Conservation (phyloP, 2,113 vertebrate species). For the Eubucco bourcierii region DNA sequence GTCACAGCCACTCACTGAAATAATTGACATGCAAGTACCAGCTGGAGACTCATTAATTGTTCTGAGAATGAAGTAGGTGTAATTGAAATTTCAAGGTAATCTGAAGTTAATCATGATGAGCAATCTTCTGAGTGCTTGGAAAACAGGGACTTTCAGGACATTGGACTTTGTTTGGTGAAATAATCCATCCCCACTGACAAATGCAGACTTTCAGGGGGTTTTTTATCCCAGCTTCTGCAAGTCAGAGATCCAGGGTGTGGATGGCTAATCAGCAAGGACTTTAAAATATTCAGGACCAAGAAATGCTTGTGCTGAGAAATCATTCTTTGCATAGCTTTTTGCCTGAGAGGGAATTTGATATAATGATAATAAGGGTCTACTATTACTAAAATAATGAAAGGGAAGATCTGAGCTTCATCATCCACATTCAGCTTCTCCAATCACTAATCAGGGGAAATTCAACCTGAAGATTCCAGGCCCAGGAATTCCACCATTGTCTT, state of each 20-base stretch:
- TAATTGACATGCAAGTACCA: conserved; percentile 49
- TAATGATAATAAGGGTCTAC: neutral
- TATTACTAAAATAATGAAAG: conserved; percentile 6
- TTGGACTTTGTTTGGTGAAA: conserved; percentile 11
- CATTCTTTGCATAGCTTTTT: neutral
- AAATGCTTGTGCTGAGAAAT: conserved; percentile 10
- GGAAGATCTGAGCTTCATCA: neutral
- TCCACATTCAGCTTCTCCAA: neutral
- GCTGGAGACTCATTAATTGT: conserved; percentile 25
- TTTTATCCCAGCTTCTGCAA: neutral
- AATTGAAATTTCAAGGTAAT: conserved; percentile 65
- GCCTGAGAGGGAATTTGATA: conserved; percentile 2
- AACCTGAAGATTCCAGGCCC: neutral
- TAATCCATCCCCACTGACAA: conserved; percentile 21
- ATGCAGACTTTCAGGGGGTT: neutral
- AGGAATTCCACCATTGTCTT: neutral
- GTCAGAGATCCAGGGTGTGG: neutral
- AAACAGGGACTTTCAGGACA: conserved; percentile 48
- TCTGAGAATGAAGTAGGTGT: conserved; percentile 45
- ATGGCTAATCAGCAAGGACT: neutral
- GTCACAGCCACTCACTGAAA: neutral
- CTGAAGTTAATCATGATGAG: conserved; percentile 28
- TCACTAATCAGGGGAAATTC: conserved; percentile 15
- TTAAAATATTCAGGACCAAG: conserved; percentile 35
- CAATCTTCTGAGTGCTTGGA: conserved; percentile 42